Evolutionary conservation across 1,140 invertebrate genomes (phyloP), one percentile per base, ranked within the genome.

Genomic region (Aphis gossypii): DNA sequence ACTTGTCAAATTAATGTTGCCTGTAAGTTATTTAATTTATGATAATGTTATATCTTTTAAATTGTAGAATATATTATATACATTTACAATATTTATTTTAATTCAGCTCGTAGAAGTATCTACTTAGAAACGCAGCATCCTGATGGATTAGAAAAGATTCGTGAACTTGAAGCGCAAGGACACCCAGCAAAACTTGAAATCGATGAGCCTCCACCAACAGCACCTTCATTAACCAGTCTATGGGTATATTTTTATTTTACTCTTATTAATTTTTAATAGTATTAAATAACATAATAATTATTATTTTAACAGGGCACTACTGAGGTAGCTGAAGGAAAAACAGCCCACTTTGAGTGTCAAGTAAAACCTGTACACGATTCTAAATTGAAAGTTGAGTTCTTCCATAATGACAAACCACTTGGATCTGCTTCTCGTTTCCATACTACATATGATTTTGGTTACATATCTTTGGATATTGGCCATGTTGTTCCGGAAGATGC

Each of bases 361-460:
- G 97, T 99, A 60, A 98, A 98, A 95, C 98, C 98, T 38, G 96
- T 98, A 68, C 98, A 98, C 94, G 98, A 99, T 96, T 97, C 98
- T 4, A 98, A 98, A 95, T 95, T 99, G 93, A 96, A 97, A 93
- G 97, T 99, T 94, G 98, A 99, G 95, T 98, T 98, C 96, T 98
- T 97, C 95, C 98, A 98, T 94, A 98, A 99, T 95, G 98, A 97
- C 93, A 98, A 98, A 95, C 97, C 98, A 54, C 95, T 99, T 94
- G 97, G 97, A 95, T 98, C 97, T 94, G 98, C 97, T 84, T 97
- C 98, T 86, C 96, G 98, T 94, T 98, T 98, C 97, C 98, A 99
- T 95, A 98, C 98, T 94, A 98, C 98, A 87, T 98, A 98, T 95
- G 98, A 99, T 95, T 99, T 99, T 96, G 98, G 98, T 94, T 99